Percentiles rank a stretch among this genome's conserved stretches.
These are phyloP conservation scores for Pemphredon lugubris DNA, from an alignment of 2,888 invertebrate species.

Conservation along the genomic window DNA sequence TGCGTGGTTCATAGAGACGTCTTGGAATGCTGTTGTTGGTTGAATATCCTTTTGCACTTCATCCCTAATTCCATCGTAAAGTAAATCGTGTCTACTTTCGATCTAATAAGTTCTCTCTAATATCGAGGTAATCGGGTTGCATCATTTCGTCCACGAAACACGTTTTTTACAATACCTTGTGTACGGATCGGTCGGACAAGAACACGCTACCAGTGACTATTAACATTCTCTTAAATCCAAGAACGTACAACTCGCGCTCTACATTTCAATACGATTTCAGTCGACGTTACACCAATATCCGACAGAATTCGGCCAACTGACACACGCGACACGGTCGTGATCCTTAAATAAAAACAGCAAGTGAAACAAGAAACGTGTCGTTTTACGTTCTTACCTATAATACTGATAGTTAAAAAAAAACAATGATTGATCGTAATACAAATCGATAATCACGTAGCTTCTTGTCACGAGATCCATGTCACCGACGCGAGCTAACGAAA, in stretches of 20 bases:
- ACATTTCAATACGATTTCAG: background rate
- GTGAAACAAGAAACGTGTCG: background rate
- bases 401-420: constrained; percentile 22
- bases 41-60: constrained; percentile 16
- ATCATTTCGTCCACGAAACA: constrained; percentile 42
- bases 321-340: background rate
- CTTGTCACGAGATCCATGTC: constrained; percentile 36
- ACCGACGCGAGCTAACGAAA: constrained; percentile 18
- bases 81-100: constrained; percentile 20
- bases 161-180: constrained; percentile 40
- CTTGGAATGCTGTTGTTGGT: constrained; percentile 61
- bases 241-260: too few species aligned
- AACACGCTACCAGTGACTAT: constrained; percentile 18
- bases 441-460: constrained; percentile 18
- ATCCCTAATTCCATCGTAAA: constrained; percentile 4
- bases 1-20: constrained; percentile 22
- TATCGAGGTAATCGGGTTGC: constrained; percentile 68
- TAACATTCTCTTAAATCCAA: too few species aligned
- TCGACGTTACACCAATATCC: too few species aligned
- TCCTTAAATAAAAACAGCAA: background rate
- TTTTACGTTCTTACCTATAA: constrained; percentile 12
- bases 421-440: background rate
- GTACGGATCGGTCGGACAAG: constrained; percentile 29
- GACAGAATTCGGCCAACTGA: too few species aligned
- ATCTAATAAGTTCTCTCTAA: constrained; percentile 50